Percentiles rank a stretch among this genome's conserved stretches.
Evolutionary conservation across 2,797 vertebrate species (phyloP).

Genomic region (Erpetoichthys calabaricus): DNA sequence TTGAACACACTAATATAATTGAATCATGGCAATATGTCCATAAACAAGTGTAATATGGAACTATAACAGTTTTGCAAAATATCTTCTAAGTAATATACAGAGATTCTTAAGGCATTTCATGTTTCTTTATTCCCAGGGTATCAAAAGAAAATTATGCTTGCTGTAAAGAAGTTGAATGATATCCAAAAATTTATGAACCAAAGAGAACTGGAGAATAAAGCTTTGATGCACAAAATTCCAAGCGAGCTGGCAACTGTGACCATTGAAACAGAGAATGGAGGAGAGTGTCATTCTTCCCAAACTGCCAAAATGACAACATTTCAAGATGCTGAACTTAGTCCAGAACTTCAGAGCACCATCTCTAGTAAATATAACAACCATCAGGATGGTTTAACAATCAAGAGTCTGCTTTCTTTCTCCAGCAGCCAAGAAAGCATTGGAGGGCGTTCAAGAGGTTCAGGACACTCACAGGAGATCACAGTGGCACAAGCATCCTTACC

Average conservation of each 20-base stretch:
- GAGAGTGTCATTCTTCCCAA: constrained; percentile 34
- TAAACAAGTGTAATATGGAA: too few relatives aligned
- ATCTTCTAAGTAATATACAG: too few relatives aligned
- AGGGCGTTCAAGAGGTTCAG: constrained; percentile 66
- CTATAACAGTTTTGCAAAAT: too few relatives aligned
- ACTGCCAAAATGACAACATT: constrained; percentile 13
- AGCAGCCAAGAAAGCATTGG: constrained; percentile 79
- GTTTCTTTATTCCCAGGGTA: constrained; percentile 53
- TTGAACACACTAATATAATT: too few relatives aligned
- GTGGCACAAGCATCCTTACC: constrained; percentile 29
- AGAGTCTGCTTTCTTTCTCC: constrained; percentile 29
- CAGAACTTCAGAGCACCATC: constrained; percentile 74
- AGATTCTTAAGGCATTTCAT: neutral
- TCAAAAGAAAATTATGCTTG: constrained; percentile 95
- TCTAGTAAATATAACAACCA: constrained; percentile 44
- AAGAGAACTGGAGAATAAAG: constrained; percentile 21
- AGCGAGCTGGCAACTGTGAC: constrained; percentile 42
- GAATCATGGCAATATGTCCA: too few relatives aligned
- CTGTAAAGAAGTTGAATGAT: constrained; percentile 70
- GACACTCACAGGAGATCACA: constrained; percentile 65
- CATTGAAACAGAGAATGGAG: constrained; percentile 32
- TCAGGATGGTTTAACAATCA: constrained; percentile 55
- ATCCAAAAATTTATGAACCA: constrained; percentile 21
- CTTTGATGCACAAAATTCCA: constrained; percentile 28
- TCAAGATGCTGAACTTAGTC: neutral